Percentiles rank a stretch among this genome's conserved stretches.
These are phyloP conservation scores for Helicoverpa armigera DNA, from an alignment of 1,140 invertebrate genomes.

Conservation along the genomic window DNA sequence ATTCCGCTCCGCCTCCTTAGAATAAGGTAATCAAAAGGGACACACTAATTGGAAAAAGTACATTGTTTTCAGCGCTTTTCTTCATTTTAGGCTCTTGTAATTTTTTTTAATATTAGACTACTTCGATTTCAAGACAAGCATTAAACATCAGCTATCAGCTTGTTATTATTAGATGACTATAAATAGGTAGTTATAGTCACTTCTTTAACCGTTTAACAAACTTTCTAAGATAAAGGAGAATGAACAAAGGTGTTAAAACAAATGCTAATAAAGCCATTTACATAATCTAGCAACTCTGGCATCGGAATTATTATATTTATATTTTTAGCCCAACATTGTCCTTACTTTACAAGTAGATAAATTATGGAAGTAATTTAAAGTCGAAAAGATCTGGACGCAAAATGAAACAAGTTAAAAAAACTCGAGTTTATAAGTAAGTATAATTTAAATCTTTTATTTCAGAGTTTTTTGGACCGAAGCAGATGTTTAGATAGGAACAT, in stretches of 20 bases:
- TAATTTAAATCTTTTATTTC: constrained; percentile 26
- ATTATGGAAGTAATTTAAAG: constrained; percentile 43
- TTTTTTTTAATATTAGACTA: background rate
- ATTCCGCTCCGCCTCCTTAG: constrained; percentile 31
- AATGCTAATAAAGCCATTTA: constrained; percentile 31
- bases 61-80: constrained; percentile 13
- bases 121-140: background rate
- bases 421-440: background rate
- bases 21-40: constrained; percentile 52
- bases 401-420: constrained; percentile 38
- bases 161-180: background rate
- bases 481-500: constrained; percentile 11
- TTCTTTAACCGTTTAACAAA: background rate
- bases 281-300: background rate
- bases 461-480: background rate
- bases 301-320: background rate
- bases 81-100: background rate
- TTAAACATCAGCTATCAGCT: background rate
- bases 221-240: background rate
- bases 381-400: constrained; percentile 30
- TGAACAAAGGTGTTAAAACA: constrained; percentile 5
- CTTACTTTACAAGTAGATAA: constrained; percentile 30
- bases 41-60: constrained; percentile 44
- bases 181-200: background rate
- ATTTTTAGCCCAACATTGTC: constrained; percentile 34